Evolutionary conservation across 1,140 invertebrate species (phyloP), one percentile per base, ranked within the genome.

Genomic region (Euwallacea fornicatus): DNA sequence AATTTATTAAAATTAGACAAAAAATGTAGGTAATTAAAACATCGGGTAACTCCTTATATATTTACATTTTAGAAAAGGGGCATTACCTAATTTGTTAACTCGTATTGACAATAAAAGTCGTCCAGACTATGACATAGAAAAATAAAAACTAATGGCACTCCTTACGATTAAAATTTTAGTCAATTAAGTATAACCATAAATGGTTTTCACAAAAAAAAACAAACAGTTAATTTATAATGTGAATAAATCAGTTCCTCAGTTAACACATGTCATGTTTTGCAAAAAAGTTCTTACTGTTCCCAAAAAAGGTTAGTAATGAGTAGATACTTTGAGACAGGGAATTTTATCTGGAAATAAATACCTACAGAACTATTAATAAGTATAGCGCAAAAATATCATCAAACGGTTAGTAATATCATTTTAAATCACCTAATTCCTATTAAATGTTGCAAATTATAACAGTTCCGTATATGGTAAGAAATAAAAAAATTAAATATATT

Each of bases 131-230:
- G 21, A 69, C 13, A 69, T 13, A 33, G 15, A 44, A 43, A 62
- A 50, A 69, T 69, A 69, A 69, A 69, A 69, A 44, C 67, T 69
- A 69, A 69, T 69, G 67, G 67, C 67, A 69, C 67, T 55, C 21
- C 59, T 63, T 69, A 69, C 8, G 6, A 33, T 54, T 53, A 61
- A 68, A 33, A 33, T 33, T 33, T 33, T 33, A 33, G 21, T 33
- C 21, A 33, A 33, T 33, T 33, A 33, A 33, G 21, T 33, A 33
- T 33, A 33, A 33, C 21, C 21, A 33, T 33, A 33, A 33, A 33
- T 33, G 21, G 4, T 33, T 33, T 33, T 33, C 4, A 33, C 4
- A 33, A 47, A 66, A 7, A 21, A 42, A 13, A 9, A 59, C n/a
- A 58, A 15, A 43, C 6, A 7, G n/a, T 58, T 47, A 33, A 33